Evolutionary conservation across 2,888 invertebrate genomes (phyloP), one percentile per base, ranked within the genome.

Genomic region (Clepsis dumicolana): DNA sequence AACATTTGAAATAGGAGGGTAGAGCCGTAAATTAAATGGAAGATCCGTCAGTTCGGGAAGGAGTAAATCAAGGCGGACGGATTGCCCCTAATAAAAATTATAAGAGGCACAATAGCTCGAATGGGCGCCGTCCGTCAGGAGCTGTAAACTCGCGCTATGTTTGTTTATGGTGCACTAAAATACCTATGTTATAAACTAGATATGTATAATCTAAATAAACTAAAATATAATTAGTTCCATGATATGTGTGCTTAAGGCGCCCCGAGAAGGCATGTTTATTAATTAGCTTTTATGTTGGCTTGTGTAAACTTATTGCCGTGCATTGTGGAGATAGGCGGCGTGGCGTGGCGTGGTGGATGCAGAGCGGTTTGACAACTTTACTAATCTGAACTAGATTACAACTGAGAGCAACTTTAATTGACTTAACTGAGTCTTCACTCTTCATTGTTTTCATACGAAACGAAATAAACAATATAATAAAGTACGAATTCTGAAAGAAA

Each of bases 81-180:
- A 93, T 93, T 93, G 93, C 92, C 92, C 90, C 90, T 89, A 92
- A 93, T 93, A 93, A 93, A 93, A 93, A 93, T 93, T 93, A 93
- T 93, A 93, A 93, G 90, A 91, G 89, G 91, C 92, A 93, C 93
- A 93, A 93, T 93, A 88, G 86, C 78, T 86, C 86, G 87, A 89
- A 89, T 91, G 90, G 90, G 91, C 88, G 86, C 81, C 87, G 87
- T 81, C 86, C 88, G 91, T 85, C 91, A 89, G 91, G 88, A 89
- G 93, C 87, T 86, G 89, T 92, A 93, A 93, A 93, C 88, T 88
- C 89, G 88, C 84, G 88, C 91, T 91, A 88, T 93, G 93, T 93
- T 93, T 93, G 93, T 93, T 93, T 93, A 93, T 91, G 89, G 84
- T 86, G 87, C 92, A 92, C 90, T 93, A 92, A 93, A 93, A 92